These are phyloP conservation scores for Phenganax marumi DNA, from an alignment of 92 coral and sea anemone species.

Conservation along the genomic window DNA sequence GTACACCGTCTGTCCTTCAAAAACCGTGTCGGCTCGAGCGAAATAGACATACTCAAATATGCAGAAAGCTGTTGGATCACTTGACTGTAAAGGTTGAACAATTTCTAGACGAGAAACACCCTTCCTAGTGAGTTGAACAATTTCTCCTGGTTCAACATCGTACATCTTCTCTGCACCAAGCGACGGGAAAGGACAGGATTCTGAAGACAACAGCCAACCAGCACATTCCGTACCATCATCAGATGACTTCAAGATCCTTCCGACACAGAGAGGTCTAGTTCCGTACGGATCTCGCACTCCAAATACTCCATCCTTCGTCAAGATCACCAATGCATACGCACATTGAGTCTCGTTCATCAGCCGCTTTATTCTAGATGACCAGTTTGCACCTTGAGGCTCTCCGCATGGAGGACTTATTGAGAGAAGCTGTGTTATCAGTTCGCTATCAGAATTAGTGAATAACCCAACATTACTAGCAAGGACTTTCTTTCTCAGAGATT, in stretches of 20 bases:
- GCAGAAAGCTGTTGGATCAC: constrained; percentile 77
- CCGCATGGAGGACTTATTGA: constrained; percentile 93
- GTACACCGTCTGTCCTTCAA: constrained; percentile 98
- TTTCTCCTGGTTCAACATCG: constrained; percentile 89
- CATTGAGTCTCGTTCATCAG: constrained; percentile 75
- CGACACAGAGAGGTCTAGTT: constrained; percentile 91
- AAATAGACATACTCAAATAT: constrained; percentile 95
- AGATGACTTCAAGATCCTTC: constrained; percentile 61
- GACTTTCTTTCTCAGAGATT: constrained; percentile 70
- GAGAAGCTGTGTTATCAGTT: constrained; percentile 84
- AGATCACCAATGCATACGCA: constrained; percentile 82
- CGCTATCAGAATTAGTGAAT: constrained; percentile 94
- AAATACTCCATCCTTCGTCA: constrained; percentile 79
- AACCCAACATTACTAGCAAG: constrained; percentile 77
- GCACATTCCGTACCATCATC: constrained; percentile 50
- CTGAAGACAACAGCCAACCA: constrained; percentile 93
- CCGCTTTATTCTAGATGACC: constrained; percentile 86
- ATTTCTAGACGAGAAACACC: constrained; percentile 72
- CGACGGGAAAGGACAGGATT: constrained; percentile 90
- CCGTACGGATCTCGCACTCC: constrained; percentile 98
- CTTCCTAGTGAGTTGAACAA: constrained; percentile 74
- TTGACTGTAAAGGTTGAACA: constrained; percentile 59
- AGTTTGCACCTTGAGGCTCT: constrained; percentile 91
- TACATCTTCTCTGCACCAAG: constrained; percentile 79
- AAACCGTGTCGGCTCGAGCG: constrained; percentile 91